phyloP scores from a whole-genome alignment of 1,140 invertebrate genomes.

The Anastrepha obliqua region DNA sequence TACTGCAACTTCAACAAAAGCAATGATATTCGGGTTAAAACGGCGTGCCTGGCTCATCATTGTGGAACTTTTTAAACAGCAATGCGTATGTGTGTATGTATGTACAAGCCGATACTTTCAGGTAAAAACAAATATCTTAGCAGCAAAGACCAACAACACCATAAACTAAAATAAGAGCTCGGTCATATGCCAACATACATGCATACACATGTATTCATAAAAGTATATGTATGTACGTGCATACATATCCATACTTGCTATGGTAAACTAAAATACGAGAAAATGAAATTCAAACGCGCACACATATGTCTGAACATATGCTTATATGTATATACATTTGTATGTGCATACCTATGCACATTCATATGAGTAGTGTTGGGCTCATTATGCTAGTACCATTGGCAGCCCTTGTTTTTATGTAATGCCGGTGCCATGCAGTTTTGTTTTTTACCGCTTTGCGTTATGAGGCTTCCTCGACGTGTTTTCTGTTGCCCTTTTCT shows the following conservation, averaged over 20 bases:
- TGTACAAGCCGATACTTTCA: constrained; percentile 19
- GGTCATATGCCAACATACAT: not conserved
- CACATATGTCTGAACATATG: not conserved
- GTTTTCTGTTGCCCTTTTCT: constrained; percentile 29
- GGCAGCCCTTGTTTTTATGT: constrained; percentile 47
- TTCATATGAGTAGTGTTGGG: constrained; percentile 3
- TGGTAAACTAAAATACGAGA: not conserved
- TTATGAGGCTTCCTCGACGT: constrained; percentile 41
- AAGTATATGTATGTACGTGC: not conserved
- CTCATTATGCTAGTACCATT: constrained; percentile 41
- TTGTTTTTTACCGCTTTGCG: constrained; percentile 30
- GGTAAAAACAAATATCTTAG: constrained; percentile 39
- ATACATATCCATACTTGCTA: not conserved
- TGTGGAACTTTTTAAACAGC: constrained; percentile 40
- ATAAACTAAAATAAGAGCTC: constrained; percentile 42
- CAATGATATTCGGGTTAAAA: constrained; percentile 53
- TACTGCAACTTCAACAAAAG: constrained; percentile 40
- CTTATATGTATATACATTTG: not conserved
- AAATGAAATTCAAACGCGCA: constrained; percentile 1
- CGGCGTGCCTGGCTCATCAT: constrained; percentile 48
- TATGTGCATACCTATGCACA: not conserved
- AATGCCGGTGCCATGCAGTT: constrained; percentile 26
- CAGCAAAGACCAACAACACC: constrained; percentile 38
- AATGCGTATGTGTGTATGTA: not conserved
- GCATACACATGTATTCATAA: not conserved